These are phyloP conservation scores for Panagrolaimus sp. DNA, from an alignment of 1,140 invertebrate genomes.

Conservation along the genomic window DNA sequence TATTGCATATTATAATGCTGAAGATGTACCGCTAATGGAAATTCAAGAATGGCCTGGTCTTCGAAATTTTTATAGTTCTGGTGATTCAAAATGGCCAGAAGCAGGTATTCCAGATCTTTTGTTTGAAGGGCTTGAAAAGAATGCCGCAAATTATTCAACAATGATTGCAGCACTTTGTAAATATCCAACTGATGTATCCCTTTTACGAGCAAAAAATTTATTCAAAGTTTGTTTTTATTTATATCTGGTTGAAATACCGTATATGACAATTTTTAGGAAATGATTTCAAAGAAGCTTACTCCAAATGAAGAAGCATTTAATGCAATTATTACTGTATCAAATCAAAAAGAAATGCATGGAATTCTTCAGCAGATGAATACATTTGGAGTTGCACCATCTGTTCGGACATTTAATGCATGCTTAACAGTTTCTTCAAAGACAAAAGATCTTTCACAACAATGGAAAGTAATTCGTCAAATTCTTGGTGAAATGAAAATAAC, in stretches of 20 bases:
- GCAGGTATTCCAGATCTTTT: slow-evolving; percentile 32
- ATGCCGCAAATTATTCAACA: slow-evolving; percentile 25
- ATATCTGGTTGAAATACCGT: background rate
- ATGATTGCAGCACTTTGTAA: slow-evolving; percentile 38
- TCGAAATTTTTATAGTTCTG: slow-evolving; percentile 23
- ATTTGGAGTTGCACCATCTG: slow-evolving; percentile 19
- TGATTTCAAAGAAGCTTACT: slow-evolving; percentile 6
- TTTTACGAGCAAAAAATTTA: background rate
- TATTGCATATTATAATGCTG: slow-evolving; percentile 35
- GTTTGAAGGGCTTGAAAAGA: slow-evolving; percentile 32
- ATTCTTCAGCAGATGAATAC: slow-evolving; percentile 20
- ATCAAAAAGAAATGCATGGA: slow-evolving; percentile 8
- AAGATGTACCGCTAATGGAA: slow-evolving; percentile 35
- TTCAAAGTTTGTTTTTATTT: background rate
- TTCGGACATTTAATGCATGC: slow-evolving; percentile 27
- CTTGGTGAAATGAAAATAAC: slow-evolving; percentile 26
- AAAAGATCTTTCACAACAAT: background rate
- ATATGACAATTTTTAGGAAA: background rate
- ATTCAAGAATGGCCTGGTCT: slow-evolving; percentile 41
- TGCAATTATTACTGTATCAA: slow-evolving; percentile 11
- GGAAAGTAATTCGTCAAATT: slow-evolving; percentile 11
- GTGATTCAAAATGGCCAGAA: slow-evolving; percentile 9
- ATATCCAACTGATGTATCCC: slow-evolving; percentile 12
- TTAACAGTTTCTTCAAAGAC: slow-evolving; percentile 16
- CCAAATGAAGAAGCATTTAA: slow-evolving; percentile 23